Evolutionary conservation across 2,797 vertebrate species (phyloP), one percentile per base, ranked within the genome.

Genomic region (Lagodon rhomboides): DNA sequence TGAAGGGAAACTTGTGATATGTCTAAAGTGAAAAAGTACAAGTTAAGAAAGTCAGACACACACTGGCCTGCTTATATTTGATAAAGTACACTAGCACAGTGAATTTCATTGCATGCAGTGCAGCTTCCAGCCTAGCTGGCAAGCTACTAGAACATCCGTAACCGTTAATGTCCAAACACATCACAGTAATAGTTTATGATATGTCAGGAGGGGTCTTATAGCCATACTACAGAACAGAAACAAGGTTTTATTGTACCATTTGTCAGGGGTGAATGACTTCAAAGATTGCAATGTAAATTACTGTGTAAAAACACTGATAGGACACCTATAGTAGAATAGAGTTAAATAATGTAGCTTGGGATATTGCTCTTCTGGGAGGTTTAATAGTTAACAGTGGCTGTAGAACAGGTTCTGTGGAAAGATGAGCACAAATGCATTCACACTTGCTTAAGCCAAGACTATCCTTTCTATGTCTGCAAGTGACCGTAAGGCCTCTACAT

Each of bases 211-310:
- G 53, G 61, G 53, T 58, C 61, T 75, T 69, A 84, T 62, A 79
- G 73, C 67, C 49, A 69, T n/a, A 78, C 63, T 43, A 53, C 70
- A 49, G 18, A 53, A 70, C 22, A 72, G 58, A 79, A 84, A 85
- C 70, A 76, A 80, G 60, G 30, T 79, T 89, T 83, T 84, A 87
- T 73, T 87, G 60, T 82, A 66, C 65, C 74, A 73, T 80, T 71
- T 75, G 69, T 87, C 78, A 86, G 64, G 20, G 44, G 53, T 0
- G 1, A 81, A 67, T 62, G 51, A 60, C 64, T 85, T 68, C 43
- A 59, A 79, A 70, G 56, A 72, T 46, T 68, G 54, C 16, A 66
- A 73, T 13, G 55, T 75, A 69, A 72, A 85, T 85, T 67, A 75
- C 64, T 79, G 23, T 69, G 25, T 80, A 2, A 65, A 70, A 75